A percentile compares a stretch with the other conserved stretches of the same genome.
phyloP scores from a whole-genome alignment of 1,140 invertebrate species.

The Riptortus pedestris region DNA sequence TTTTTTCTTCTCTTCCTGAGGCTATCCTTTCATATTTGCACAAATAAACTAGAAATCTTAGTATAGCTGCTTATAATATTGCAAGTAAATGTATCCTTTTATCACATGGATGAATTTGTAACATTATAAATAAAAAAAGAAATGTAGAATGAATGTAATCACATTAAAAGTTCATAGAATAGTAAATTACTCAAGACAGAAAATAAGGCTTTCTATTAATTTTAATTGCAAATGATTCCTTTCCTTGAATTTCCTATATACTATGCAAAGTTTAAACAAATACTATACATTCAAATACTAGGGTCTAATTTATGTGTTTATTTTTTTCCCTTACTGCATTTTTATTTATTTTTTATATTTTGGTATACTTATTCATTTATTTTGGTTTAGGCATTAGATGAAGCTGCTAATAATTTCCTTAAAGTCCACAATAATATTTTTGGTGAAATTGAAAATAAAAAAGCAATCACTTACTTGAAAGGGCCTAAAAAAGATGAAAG shows the following conservation, averaged over 20 bases:
- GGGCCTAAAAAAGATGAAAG: slow-evolving; percentile 35
- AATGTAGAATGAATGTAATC: too few relatives aligned
- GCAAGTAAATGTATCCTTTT: too few relatives aligned
- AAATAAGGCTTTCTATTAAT: neutral
- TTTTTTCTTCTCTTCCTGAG: too few relatives aligned
- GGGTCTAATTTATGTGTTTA: neutral
- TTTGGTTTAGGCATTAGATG: slow-evolving; percentile 26
- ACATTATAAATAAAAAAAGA: too few relatives aligned
- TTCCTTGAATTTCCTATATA: neutral
- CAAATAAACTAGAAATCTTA: too few relatives aligned
- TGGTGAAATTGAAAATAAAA: slow-evolving; percentile 37
- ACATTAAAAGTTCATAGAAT: too few relatives aligned
- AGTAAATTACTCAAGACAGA: too few relatives aligned
- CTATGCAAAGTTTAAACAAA: neutral
- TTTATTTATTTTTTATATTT: neutral
- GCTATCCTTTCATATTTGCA: too few relatives aligned
- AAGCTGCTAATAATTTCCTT: slow-evolving; percentile 28
- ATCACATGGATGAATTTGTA: too few relatives aligned
- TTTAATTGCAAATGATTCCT: neutral
- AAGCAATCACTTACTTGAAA: slow-evolving; percentile 36
- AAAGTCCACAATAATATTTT: slow-evolving; percentile 31
- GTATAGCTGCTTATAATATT: too few relatives aligned
- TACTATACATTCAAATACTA: neutral
- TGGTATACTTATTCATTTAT: neutral
- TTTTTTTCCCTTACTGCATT: neutral